Evolutionary conservation across 2,113 vertebrate species (phyloP), one percentile per base, ranked within the genome.

Genomic region (Rutilus rutilus): DNA sequence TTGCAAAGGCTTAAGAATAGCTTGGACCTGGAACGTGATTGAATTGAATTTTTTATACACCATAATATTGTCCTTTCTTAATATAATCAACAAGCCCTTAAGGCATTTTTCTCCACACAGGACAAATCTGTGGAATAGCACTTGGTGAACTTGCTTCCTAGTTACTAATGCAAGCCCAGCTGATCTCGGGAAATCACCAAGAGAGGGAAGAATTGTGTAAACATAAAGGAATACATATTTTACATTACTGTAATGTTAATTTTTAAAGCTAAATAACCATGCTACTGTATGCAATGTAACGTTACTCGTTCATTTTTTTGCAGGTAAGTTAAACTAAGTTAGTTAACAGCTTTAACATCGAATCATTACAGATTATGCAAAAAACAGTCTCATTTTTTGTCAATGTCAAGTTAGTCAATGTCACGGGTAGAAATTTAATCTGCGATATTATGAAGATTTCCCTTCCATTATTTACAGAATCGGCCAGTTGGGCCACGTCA

Each of bases 401-500:
- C 30, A 33, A 33, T 33, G 33, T 4, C 33, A 17, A 23, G 23
- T 7, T 14, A 25, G 21, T 47, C 5, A 27, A 30, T 65, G n/a
- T 62, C 15, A 60, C 8, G 3, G 2, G 3, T 9, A 27, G 6
- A 64, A 17, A 64, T 6, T 11, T 6, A 27, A 64, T 25, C 6
- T 12, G 25, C 17, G 11, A 36, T 15, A 71, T 52, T 33, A 14
- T 21, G 23, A 14, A n/a, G 33, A 60, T 14, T n/a, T 15, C 12
- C 25, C 8, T 2, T 3, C 15, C 42, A 47, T 36, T 54, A 64
- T 69, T 54, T 15, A 33, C 1, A 50, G 3, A 6, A 14, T 69
- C 5, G 30, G 50, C 27, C 39, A 64, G 25, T 78, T 78, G 75
- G 19, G 84, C 64, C 73, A 85, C 57, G 76, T 78, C 74, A 85